Conservation (phyloP, 2,888 invertebrate species). For the Coronaproctus castanopsis region DNA sequence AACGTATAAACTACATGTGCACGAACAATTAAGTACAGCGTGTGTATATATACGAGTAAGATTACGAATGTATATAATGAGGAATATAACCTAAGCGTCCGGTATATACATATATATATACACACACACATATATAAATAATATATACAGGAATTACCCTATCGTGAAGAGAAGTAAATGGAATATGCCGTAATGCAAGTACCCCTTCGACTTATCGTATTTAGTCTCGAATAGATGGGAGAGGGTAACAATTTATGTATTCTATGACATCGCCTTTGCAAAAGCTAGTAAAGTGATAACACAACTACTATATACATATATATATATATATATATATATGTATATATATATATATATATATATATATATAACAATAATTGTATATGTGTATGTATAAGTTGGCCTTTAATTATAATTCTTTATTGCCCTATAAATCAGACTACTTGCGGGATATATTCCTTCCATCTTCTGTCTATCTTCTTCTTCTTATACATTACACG, state of each 20-base stretch:
- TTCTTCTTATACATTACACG: too few relatives aligned
- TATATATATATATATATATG: too few relatives aligned
- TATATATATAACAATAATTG: too few relatives aligned
- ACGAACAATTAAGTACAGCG: neutral
- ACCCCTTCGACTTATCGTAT: too few relatives aligned
- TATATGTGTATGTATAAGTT: constrained; percentile 4
- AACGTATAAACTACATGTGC: neutral
- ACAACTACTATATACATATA: constrained; percentile 9
- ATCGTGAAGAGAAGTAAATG: too few relatives aligned
- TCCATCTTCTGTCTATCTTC: neutral
- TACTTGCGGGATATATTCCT: neutral
- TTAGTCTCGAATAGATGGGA: too few relatives aligned
- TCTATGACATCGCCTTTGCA: constrained; percentile 13
- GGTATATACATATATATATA: too few relatives aligned
- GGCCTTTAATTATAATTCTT: constrained; percentile 15
- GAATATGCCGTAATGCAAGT: too few relatives aligned
- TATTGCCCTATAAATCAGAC: constrained; percentile 14
- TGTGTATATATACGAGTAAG: neutral
- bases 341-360: too few relatives aligned
- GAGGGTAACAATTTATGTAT: constrained; percentile 14
- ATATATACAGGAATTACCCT: too few relatives aligned
- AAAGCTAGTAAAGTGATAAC: constrained; percentile 8
- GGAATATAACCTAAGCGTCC: too few relatives aligned
- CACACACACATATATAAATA: too few relatives aligned
- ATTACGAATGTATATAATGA: constrained; percentile 1